A percentile compares a stretch with the other conserved stretches of the same genome.
phyloP scores from a whole-genome alignment of 2,888 invertebrate genomes.

The Leptinotarsa rubiginosa region DNA sequence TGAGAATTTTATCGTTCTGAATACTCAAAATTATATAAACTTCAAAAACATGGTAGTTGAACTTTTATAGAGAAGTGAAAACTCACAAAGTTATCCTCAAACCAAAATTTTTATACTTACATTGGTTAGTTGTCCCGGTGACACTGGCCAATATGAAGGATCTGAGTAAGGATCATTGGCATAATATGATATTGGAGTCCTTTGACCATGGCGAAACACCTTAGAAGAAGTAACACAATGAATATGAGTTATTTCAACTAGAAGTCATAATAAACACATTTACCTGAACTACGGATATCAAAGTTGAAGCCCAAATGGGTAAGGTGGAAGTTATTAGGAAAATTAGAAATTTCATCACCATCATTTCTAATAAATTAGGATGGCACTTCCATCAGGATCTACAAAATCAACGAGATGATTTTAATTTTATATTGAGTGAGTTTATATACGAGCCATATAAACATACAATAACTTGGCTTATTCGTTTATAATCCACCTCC shows the following conservation, averaged over 20 bases:
- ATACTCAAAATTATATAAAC: too few species aligned
- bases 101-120: slow-evolving; percentile 31
- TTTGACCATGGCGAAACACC: slow-evolving; percentile 45
- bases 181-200: slow-evolving; percentile 31
- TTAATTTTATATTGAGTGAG: too few species aligned
- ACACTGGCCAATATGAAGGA: slow-evolving; percentile 34
- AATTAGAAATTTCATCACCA: not conserved
- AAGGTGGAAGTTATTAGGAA: not conserved
- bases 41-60: too few species aligned
- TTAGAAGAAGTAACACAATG: slow-evolving; percentile 22
- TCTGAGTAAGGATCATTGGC: slow-evolving; percentile 39
- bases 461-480: too few species aligned
- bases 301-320: not conserved
- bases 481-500: too few species aligned
- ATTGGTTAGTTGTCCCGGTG: slow-evolving; percentile 39
- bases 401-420: not conserved
- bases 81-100: not conserved
- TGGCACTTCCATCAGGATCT: not conserved
- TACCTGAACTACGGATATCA: slow-evolving; percentile 1
- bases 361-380: not conserved
- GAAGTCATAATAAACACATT: not conserved
- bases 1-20: too few species aligned
- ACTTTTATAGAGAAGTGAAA: not conserved
- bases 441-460: too few species aligned
- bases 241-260: not conserved